Evolutionary conservation across 2,888 invertebrate genomes (phyloP).

Genomic region (Hirtodrosophila histrioides): DNA sequence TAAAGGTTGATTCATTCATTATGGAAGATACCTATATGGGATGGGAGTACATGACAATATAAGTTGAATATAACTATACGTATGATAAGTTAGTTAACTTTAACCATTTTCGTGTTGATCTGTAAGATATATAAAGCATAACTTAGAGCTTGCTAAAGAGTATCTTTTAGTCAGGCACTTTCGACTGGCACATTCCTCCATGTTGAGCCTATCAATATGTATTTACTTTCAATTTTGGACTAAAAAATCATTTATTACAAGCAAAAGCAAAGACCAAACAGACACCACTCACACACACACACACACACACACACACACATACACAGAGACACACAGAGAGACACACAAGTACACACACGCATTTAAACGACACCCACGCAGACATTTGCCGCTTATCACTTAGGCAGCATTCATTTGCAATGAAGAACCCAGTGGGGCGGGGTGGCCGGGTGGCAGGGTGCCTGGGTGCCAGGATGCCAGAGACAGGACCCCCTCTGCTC

Average conservation of each 20-base stretch:
- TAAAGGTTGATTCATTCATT: too few relatives aligned
- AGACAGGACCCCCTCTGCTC: neutral
- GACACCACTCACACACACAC: slow-evolving; percentile 7
- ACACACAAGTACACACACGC: slow-evolving; percentile 10
- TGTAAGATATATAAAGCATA: too few relatives aligned
- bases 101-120: too few relatives aligned
- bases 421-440: slow-evolving; percentile 7
- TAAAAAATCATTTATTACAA: slow-evolving; percentile 69
- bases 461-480: neutral
- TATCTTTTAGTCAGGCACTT: neutral
- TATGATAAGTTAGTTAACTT: too few relatives aligned
- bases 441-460: neutral
- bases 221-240: slow-evolving; percentile 73
- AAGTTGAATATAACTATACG: too few relatives aligned
- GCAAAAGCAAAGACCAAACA: slow-evolving; percentile 38
- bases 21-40: too few relatives aligned
- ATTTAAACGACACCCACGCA: slow-evolving; percentile 25
- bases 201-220: slow-evolving; percentile 55
- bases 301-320: neutral
- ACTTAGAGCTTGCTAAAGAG: neutral
- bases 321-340: too few relatives aligned
- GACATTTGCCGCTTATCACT: slow-evolving; percentile 63
- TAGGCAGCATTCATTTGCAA: slow-evolving; percentile 74
- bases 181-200: neutral
- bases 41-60: too few relatives aligned